These are phyloP conservation scores for Agrenia bidenticulata DNA, from an alignment of 2,888 invertebrate species.

Conservation along the genomic window DNA sequence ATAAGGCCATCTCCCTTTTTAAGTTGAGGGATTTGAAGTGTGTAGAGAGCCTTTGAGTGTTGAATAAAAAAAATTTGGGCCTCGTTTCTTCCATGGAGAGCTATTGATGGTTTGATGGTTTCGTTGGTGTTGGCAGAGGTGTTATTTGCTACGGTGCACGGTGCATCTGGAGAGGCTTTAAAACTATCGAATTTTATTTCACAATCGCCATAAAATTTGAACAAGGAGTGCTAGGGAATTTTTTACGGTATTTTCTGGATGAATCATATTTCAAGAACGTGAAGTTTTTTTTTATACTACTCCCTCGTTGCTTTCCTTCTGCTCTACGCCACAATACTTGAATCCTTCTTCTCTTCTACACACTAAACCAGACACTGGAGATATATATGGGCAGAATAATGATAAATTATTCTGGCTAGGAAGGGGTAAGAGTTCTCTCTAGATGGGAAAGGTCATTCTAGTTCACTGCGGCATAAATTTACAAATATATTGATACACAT, in stretches of 20 bases:
- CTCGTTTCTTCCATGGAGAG: too few species aligned
- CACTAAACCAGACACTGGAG: too few species aligned
- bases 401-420: slow-evolving; percentile 14
- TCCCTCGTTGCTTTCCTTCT: too few species aligned
- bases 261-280: slow-evolving; percentile 23
- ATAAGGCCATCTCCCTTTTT: too few species aligned
- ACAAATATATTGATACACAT: slow-evolving; percentile 8
- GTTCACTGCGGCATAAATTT: slow-evolving; percentile 17
- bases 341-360: too few species aligned
- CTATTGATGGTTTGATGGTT: too few species aligned
- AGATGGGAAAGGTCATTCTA: slow-evolving; percentile 14
- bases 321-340: too few species aligned
- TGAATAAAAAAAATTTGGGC: too few species aligned
- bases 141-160: neutral
- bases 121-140: too few species aligned
- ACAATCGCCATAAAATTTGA: slow-evolving; percentile 24
- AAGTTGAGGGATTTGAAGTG: too few species aligned
- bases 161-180: slow-evolving; percentile 24
- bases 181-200: slow-evolving; percentile 25
- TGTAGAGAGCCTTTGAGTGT: too few species aligned
- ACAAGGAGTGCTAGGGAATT: slow-evolving; percentile 13
- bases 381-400: slow-evolving; percentile 2
- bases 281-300: slow-evolving; percentile 6
- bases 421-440: neutral
- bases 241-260: slow-evolving; percentile 12